phyloP scores from a whole-genome alignment of 1,140 invertebrate genomes.

The Daktulosphaira vitifoliae region DNA sequence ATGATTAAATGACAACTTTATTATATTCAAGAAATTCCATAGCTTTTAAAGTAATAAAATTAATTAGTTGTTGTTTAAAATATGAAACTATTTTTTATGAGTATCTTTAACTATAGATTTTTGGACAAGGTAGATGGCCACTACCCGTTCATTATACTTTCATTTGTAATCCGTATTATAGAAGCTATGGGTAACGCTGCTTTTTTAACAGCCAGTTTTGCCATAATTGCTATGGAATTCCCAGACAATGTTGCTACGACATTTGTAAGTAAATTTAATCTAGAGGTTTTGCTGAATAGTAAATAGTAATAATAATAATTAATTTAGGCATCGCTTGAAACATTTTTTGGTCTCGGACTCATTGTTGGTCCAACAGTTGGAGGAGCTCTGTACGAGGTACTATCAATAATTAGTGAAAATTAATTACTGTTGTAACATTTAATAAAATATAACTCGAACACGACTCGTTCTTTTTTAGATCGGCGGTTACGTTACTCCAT shows the following conservation, averaged over 20 bases:
- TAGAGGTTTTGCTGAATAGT: no score
- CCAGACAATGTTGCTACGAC: conserved; percentile 80
- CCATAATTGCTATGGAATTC: conserved; percentile 89
- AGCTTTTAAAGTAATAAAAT: no score
- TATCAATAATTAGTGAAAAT: conserved; percentile 19
- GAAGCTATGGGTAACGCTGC: conserved; percentile 87
- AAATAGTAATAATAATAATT: no score
- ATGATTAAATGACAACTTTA: no score
- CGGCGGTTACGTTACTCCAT: conserved; percentile 79
- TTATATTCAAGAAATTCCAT: no score
- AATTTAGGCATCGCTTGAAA: conserved; percentile 70
- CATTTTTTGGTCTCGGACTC: conserved; percentile 78
- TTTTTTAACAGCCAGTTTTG: conserved; percentile 84
- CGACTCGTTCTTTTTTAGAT: conserved; percentile 46
- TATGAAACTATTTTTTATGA: no score
- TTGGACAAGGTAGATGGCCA: conserved; percentile 74
- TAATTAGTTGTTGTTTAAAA: no score
- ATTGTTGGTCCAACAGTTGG: conserved; percentile 80
- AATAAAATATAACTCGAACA: no score
- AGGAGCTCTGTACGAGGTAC: conserved; percentile 63
- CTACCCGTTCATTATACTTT: conserved; percentile 71
- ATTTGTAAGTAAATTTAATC: conserved; percentile 66
- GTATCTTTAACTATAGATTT: conserved; percentile 50
- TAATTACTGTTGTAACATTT: no score
- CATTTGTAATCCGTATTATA: conserved; percentile 76